phyloP scores from a whole-genome alignment of 1,140 invertebrate genomes.

The Diorhabda elongata region DNA sequence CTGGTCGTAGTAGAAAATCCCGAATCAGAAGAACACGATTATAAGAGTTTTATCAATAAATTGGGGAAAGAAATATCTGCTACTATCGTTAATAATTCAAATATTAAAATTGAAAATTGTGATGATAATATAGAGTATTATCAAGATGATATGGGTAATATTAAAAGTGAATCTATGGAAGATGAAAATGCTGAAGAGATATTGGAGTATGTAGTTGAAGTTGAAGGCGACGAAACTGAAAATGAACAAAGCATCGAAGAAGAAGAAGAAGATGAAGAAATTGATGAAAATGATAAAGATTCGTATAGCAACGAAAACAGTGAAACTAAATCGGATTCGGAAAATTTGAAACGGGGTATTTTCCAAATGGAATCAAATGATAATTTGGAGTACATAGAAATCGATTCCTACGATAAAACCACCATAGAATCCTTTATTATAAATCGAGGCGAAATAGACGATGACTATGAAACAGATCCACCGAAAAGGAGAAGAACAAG shows the following conservation, averaged over 20 bases:
- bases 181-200: too few species aligned
- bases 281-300: background rate
- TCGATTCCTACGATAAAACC: constrained; percentile 5
- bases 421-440: constrained; percentile 12
- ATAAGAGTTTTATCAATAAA: constrained; percentile 12
- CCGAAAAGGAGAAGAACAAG: background rate
- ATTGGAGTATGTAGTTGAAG: background rate
- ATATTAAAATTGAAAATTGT: constrained; percentile 1
- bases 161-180: too few species aligned
- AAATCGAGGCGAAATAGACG: background rate
- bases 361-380: too few species aligned
- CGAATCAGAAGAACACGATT: constrained; percentile 3
- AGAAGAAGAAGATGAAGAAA: background rate
- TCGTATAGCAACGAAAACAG: background rate
- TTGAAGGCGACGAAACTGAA: background rate
- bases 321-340: background rate
- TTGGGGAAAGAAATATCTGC: constrained; percentile 15
- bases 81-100: constrained; percentile 1
- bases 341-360: background rate
- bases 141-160: too few species aligned
- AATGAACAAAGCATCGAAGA: background rate
- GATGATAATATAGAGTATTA: too few species aligned
- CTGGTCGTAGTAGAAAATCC: constrained; percentile 13
- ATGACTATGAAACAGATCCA: background rate
- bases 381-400: constrained; percentile 6